phyloP scores from a whole-genome alignment of 2,888 invertebrate genomes.

The Bimastos eiseni region DNA sequence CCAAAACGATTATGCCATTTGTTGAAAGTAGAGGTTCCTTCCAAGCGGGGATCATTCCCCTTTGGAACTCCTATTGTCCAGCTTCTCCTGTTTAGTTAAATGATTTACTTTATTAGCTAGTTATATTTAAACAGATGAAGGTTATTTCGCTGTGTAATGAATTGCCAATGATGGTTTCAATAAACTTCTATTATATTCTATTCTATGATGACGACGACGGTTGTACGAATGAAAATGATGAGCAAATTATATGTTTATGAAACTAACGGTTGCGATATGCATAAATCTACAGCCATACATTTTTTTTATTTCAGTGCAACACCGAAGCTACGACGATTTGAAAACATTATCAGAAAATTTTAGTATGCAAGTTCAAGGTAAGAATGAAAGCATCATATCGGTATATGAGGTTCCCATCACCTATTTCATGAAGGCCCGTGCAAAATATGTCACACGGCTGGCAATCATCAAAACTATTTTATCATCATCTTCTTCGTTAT shows the following conservation, averaged over 20 bases:
- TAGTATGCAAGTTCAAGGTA: conserved; percentile 26
- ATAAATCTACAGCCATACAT: not conserved
- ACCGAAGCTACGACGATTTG: conserved; percentile 28
- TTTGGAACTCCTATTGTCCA: too few species aligned
- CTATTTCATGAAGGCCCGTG: not conserved
- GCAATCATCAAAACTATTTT: not conserved
- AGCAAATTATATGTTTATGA: not conserved
- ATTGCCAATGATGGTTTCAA: too few species aligned
- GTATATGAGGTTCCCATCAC: not conserved
- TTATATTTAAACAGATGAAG: too few species aligned
- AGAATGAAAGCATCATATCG: not conserved
- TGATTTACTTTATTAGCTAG: too few species aligned
- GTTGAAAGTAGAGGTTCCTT: too few species aligned
- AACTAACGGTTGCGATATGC: not conserved
- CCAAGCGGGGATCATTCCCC: too few species aligned
- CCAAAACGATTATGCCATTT: too few species aligned
- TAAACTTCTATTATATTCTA: too few species aligned
- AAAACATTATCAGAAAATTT: conserved; percentile 16
- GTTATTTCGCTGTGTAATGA: too few species aligned
- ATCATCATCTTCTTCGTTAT: not conserved
- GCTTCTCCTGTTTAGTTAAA: too few species aligned
- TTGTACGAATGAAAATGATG: not conserved
- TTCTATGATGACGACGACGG: not conserved
- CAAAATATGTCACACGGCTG: not conserved
- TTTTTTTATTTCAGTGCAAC: conserved; percentile 16